These are phyloP conservation scores for Loxodonta africana DNA, from an alignment of 2,113 vertebrate genomes.

Conservation along the genomic window DNA sequence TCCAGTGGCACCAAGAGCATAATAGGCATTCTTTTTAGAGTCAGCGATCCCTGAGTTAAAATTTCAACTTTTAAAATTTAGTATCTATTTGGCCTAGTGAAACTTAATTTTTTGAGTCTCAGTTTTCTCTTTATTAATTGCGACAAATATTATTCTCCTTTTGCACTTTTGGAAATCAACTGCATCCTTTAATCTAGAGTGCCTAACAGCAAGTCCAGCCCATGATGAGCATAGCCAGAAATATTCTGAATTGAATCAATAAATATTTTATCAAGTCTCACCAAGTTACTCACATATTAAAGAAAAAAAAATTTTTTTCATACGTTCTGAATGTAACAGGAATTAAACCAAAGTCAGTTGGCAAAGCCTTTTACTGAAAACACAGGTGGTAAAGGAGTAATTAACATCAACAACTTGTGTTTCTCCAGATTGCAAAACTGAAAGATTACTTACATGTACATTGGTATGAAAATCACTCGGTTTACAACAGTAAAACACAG, in stretches of 20 bases:
- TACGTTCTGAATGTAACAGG: not conserved
- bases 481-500: conserved; percentile 18
- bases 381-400: conserved; percentile 65
- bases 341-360: conserved; percentile 63
- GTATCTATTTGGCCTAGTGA: not conserved
- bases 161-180: not conserved
- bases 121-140: not conserved
- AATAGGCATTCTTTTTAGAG: not conserved
- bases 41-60: not conserved
- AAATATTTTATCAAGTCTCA: conserved; percentile 38
- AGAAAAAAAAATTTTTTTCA: not conserved
- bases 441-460: conserved; percentile 39
- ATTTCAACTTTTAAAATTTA: not conserved
- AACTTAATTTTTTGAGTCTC: not conserved
- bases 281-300: not conserved
- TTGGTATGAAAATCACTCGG: conserved; percentile 47
- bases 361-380: conserved; percentile 61
- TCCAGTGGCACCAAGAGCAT: not conserved
- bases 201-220: not conserved
- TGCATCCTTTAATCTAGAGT: not conserved
- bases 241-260: conserved; percentile 51
- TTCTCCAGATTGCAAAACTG: conserved; percentile 55
- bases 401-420: conserved; percentile 65
- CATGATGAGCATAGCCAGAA: not conserved
- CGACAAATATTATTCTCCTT: not conserved